Percentiles rank a stretch among this genome's conserved stretches.
Evolutionary conservation across 2,888 invertebrate genomes (phyloP).

Genomic region (Smittia sp.): DNA sequence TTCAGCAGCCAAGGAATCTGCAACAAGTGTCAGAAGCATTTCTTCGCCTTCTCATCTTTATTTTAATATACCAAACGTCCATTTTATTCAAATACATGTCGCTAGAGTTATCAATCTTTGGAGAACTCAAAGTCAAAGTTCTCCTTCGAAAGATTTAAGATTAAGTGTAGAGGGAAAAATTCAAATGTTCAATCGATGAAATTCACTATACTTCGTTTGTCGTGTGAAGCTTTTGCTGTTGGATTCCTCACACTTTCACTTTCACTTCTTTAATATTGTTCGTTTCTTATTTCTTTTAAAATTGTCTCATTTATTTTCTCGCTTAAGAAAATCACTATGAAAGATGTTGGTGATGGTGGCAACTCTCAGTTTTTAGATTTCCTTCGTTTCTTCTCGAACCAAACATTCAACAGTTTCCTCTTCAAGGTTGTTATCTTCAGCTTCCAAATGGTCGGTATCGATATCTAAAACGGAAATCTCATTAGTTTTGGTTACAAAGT

Average conservation of each 20-base stretch:
- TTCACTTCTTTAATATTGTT: conserved; percentile 9
- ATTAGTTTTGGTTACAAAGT: conserved; percentile 5
- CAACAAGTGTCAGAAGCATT: neutral
- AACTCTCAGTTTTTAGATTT: neutral
- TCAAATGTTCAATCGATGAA: neutral
- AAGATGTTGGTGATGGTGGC: neutral
- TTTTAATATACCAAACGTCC: conserved; percentile 34
- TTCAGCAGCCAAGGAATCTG: too few species aligned
- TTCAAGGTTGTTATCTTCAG: conserved; percentile 80
- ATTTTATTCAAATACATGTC: conserved; percentile 35
- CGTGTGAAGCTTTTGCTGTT: too few species aligned
- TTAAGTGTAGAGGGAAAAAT: neutral
- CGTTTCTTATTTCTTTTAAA: neutral
- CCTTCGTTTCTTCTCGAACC: conserved; percentile 87
- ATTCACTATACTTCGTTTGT: too few species aligned
- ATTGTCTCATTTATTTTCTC: conserved; percentile 3
- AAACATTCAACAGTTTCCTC: conserved; percentile 97
- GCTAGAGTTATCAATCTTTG: conserved; percentile 1
- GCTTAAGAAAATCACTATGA: neutral
- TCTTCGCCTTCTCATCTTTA: conserved; percentile 37
- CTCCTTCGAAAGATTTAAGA: neutral
- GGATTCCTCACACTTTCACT: conserved; percentile 5
- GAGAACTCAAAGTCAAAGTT: too few species aligned
- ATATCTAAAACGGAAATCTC: conserved; percentile 64
- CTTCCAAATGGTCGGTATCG: conserved; percentile 90